These are phyloP conservation scores for Leptopilina boulardi DNA, from an alignment of 1,140 invertebrate genomes.

Conservation along the genomic window DNA sequence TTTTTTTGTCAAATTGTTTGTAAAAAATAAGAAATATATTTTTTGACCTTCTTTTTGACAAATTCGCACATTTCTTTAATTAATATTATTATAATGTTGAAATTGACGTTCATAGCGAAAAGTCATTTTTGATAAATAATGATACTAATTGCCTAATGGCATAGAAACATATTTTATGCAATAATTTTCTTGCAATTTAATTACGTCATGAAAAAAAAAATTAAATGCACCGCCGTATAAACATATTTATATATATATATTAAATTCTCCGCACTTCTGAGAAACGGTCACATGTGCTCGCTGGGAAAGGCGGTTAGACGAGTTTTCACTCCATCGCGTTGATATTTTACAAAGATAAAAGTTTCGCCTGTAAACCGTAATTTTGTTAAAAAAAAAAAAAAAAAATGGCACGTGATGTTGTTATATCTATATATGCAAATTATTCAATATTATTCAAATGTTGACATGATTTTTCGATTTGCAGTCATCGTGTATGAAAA, in stretches of 20 bases:
- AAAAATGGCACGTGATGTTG: neutral
- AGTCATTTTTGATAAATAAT: conserved; percentile 1
- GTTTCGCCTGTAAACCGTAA: neutral
- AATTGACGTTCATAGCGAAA: neutral
- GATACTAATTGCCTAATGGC: neutral
- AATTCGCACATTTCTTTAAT: neutral
- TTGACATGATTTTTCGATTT: neutral
- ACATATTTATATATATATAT: neutral
- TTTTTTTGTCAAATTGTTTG: too few relatives aligned
- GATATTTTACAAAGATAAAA: neutral
- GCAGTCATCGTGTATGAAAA: neutral
- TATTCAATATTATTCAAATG: neutral
- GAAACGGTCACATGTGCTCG: conserved; percentile 11
- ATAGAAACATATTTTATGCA: conserved; percentile 11
- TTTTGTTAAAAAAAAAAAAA: too few relatives aligned
- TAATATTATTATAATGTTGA: too few relatives aligned
- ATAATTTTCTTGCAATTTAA: conserved; percentile 14
- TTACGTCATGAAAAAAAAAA: conserved; percentile 24
- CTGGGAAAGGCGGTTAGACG: conserved; percentile 27
- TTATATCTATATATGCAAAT: neutral
- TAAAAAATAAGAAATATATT: too few relatives aligned
- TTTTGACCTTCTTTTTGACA: neutral
- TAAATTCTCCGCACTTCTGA: neutral
- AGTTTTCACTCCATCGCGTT: conserved; percentile 9
- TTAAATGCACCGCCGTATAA: neutral